phyloP scores from a whole-genome alignment of 2,113 vertebrate species.

The Piaya cayana region DNA sequence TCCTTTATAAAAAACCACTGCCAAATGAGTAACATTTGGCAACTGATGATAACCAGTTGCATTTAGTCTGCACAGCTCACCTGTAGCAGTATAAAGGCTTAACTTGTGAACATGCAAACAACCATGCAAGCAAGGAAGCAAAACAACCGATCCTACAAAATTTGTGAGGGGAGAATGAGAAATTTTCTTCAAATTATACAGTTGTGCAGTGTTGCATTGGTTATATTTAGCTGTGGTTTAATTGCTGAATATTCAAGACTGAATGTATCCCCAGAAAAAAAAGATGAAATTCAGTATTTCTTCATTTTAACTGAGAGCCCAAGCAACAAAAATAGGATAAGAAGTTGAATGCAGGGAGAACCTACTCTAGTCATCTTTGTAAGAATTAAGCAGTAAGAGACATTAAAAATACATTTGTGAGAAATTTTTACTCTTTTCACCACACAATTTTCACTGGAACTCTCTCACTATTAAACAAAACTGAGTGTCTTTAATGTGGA shows the following conservation, averaged over 20 bases:
- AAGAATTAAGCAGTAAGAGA: not conserved
- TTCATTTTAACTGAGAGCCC: not conserved
- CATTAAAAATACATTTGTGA: not conserved
- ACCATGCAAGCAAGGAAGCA: not conserved
- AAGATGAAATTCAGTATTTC: not conserved
- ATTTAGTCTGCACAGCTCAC: not conserved
- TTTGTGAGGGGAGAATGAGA: not conserved
- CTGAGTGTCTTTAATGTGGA: rapidly evolving
- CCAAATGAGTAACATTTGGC: not conserved
- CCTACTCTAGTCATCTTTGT: not conserved
- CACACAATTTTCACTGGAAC: not conserved
- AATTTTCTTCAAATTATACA: not conserved
- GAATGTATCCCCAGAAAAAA: not conserved
- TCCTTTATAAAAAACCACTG: not conserved
- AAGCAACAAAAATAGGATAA: not conserved
- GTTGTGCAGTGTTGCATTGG: not conserved
- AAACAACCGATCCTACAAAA: not conserved
- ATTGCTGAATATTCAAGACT: not conserved
- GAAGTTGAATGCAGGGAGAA: not conserved
- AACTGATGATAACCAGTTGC: not conserved
- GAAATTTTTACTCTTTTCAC: not conserved
- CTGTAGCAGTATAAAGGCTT: not conserved
- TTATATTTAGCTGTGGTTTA: not conserved
- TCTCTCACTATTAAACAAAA: not conserved
- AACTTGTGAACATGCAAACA: not conserved